phyloP scores from a whole-genome alignment of 2,888 invertebrate species.

The Ceriagrion tenellum region DNA sequence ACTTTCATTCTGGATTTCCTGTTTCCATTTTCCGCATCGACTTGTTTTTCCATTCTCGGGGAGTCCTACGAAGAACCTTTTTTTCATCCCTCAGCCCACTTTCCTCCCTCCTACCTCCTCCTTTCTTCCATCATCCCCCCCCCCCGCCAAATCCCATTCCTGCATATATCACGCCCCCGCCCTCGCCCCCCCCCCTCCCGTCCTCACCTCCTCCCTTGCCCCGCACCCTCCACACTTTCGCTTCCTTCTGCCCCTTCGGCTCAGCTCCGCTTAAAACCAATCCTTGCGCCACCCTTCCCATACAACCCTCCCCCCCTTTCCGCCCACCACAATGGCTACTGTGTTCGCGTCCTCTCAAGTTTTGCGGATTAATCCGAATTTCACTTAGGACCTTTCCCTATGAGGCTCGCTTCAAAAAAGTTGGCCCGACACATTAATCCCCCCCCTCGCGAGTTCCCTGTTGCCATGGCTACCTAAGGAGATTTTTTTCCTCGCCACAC shows the following conservation, averaged over 20 bases:
- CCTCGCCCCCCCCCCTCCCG: background rate
- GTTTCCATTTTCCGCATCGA: constrained; percentile 50
- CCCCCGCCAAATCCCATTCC: background rate
- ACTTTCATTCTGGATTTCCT: constrained; percentile 9
- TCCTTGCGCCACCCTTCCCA: background rate
- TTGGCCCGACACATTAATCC: constrained; percentile 51
- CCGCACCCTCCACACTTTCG: too few relatives aligned
- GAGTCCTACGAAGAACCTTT: background rate
- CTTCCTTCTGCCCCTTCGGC: background rate
- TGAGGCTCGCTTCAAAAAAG: constrained; percentile 44
- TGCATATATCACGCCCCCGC: too few relatives aligned
- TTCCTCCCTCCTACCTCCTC: background rate
- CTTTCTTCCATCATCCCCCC: background rate
- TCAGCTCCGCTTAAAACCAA: background rate
- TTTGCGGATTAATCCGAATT: constrained; percentile 56
- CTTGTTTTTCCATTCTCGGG: constrained; percentile 59
- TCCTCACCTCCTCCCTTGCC: too few relatives aligned
- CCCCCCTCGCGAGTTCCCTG: background rate
- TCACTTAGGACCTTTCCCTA: constrained; percentile 11
- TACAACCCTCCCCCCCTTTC: too few relatives aligned
- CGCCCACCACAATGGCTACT: background rate
- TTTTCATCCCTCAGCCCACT: background rate
- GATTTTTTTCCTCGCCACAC: background rate
- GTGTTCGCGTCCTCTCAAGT: constrained; percentile 14
- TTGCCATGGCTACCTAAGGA: constrained; percentile 51